A percentile compares a stretch with the other conserved stretches of the same genome.
Conservation (phyloP, 1,140 invertebrate species). For the Grapholita molesta region DNA sequence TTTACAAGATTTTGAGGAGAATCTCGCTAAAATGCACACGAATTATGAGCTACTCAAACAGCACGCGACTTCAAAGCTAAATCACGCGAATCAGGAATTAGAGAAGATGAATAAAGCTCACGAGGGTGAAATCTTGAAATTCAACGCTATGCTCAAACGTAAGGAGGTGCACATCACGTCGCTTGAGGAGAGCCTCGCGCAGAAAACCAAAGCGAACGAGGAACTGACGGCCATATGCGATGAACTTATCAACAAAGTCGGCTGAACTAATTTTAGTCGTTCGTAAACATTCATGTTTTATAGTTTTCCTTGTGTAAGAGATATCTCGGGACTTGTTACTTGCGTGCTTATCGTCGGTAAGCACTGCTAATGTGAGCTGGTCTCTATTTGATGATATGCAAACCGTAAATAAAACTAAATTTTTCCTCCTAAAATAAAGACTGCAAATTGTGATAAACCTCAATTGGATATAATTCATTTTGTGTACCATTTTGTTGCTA, state of each 20-base stretch:
- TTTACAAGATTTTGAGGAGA: slow-evolving; percentile 64
- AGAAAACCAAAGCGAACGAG: slow-evolving; percentile 86
- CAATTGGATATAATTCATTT: slow-evolving; percentile 17
- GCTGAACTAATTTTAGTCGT: slow-evolving; percentile 43
- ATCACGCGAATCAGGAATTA: slow-evolving; percentile 82
- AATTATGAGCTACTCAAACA: slow-evolving; percentile 72
- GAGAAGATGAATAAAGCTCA: slow-evolving; percentile 82
- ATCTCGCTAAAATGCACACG: slow-evolving; percentile 65
- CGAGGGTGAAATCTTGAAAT: slow-evolving; percentile 82
- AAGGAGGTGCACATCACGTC: slow-evolving; percentile 84
- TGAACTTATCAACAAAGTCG: slow-evolving; percentile 84
- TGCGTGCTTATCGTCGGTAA: slow-evolving; percentile 58
- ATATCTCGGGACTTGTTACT: slow-evolving; percentile 38
- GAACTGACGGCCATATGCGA: slow-evolving; percentile 89
- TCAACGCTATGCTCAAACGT: slow-evolving; percentile 86
- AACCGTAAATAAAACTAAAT: slow-evolving; percentile 28
- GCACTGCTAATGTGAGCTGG: slow-evolving; percentile 46
- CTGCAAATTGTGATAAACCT: slow-evolving; percentile 45
- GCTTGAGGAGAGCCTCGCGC: slow-evolving; percentile 83
- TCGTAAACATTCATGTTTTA: slow-evolving; percentile 34
- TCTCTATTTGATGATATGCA: slow-evolving; percentile 35
- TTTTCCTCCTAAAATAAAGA: slow-evolving; percentile 43
- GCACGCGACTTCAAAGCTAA: slow-evolving; percentile 70
- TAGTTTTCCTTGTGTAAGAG: slow-evolving; percentile 41
- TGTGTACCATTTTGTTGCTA: neutral